Evolutionary conservation across 2,113 vertebrate genomes (phyloP), one percentile per base, ranked within the genome.

Genomic region (Triplophysa tibetana): DNA sequence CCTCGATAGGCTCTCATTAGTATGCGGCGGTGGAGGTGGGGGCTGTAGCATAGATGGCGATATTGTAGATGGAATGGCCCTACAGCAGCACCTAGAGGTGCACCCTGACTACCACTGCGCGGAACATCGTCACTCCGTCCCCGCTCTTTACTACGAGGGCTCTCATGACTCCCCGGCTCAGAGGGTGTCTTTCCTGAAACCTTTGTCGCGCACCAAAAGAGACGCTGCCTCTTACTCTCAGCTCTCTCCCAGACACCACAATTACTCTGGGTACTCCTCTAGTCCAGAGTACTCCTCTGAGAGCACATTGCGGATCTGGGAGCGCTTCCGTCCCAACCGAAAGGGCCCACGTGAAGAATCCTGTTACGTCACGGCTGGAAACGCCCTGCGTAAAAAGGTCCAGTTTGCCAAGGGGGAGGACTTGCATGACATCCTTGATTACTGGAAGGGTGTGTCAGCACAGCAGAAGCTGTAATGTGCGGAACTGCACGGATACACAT

Each of bases 331-430:
- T 83, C 98, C 98, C 83, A 98, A 99, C 90, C 95, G 95, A 89
- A 99, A 99, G 90, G 95, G 96, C 88, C 97, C 94, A 77, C 89
- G 91, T 0, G 96, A 97, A 13, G 97, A 99, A 90, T 95, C 98
- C 78, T 96, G 95, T 92, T 99, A 98, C 85, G 92, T 99, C 91
- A 97, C 97, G 0, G 98, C 98, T 0, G 98, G 98, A 82, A 98
- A 99, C 43, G 98, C 98, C 78, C 95, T 99, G 86, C 89, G 97
- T 83, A 99, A 99, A 94, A 99, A 99, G 90, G 98, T 99, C 90
- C 98, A 99, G 87, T 99, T 99, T 82, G 98, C 97, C 83, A 99
- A 99, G 93, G 97, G 98, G 0, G 98, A 99, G 93, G 98, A 99
- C 92, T 95, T 99, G 88, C 98, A 99, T 85, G 98, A 99, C 92